These are phyloP conservation scores for Hiodon alosoides DNA, from an alignment of 2,113 vertebrate genomes.

Conservation along the genomic window DNA sequence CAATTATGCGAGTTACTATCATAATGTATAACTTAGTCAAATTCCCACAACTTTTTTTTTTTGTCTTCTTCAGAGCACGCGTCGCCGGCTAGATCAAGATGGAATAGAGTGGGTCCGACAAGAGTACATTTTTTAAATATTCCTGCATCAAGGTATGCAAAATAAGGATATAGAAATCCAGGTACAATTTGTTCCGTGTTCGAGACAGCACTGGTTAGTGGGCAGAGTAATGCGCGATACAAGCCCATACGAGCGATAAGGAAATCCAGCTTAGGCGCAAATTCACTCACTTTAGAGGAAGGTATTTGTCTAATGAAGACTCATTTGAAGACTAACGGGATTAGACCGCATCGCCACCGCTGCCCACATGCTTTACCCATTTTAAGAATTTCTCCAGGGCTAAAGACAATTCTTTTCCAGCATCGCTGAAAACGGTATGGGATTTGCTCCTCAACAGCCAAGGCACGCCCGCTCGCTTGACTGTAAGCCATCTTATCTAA, in stretches of 20 bases:
- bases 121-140: background rate
- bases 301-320: conserved; percentile 49
- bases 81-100: no score
- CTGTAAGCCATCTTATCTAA: conserved; percentile 6
- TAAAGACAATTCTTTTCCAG: conserved; percentile 46
- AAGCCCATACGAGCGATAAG: conserved; percentile 37
- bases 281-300: conserved; percentile 39
- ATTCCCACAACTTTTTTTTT: no score
- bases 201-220: no score
- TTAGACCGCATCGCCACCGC: conserved; percentile 43
- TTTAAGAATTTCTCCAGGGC: conserved; percentile 34
- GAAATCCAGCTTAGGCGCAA: conserved; percentile 32
- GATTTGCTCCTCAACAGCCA: conserved; percentile 51
- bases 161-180: no score
- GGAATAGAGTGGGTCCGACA: no score
- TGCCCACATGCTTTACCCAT: conserved; percentile 52
- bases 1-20: no score
- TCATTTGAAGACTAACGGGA: conserved; percentile 53
- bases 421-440: conserved; percentile 46
- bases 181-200: no score
- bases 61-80: no score
- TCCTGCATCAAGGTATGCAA: background rate
- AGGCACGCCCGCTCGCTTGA: conserved; percentile 18
- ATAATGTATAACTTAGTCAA: no score
- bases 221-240: background rate